Conservation (phyloP, 53 echinoderm and acorn worm species). For the Holothuria leucospilota region DNA sequence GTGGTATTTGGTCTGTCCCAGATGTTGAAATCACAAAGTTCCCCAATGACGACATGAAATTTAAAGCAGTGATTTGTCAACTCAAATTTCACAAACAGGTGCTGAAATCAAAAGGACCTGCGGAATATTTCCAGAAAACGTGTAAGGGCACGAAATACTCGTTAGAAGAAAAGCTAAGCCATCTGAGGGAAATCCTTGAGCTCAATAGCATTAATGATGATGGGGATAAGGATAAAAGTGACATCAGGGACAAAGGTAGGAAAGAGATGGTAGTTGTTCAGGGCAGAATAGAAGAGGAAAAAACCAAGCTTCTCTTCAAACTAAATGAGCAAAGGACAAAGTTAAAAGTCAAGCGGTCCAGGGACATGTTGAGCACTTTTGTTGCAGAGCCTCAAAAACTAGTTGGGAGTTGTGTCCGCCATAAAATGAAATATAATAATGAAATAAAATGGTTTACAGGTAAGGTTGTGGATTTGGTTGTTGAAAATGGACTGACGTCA, state of each 20-base stretch:
- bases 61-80: background rate
- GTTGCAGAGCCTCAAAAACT: background rate
- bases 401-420: background rate
- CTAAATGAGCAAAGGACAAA: background rate
- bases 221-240: background rate
- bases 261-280: background rate
- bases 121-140: background rate
- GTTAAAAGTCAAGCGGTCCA: background rate
- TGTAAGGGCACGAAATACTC: background rate
- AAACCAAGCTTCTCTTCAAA: background rate
- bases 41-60: background rate
- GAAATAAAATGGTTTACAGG: too few relatives aligned
- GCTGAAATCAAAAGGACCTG: slow-evolving; percentile 7
- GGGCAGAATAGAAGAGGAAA: background rate
- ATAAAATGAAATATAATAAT: too few relatives aligned
- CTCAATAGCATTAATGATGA: background rate
- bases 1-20: slow-evolving; percentile 4
- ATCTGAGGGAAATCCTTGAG: background rate
- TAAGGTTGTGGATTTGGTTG: too few relatives aligned
- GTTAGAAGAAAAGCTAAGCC: background rate
- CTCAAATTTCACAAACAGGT: background rate
- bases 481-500: too few relatives aligned
- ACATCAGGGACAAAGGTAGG: background rate
- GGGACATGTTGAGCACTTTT: background rate
- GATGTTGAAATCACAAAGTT: background rate